Percentiles rank a stretch among this genome's conserved stretches.
These are phyloP conservation scores for Parotia lawesii DNA, from an alignment of 2,113 vertebrate genomes.

Conservation along the genomic window DNA sequence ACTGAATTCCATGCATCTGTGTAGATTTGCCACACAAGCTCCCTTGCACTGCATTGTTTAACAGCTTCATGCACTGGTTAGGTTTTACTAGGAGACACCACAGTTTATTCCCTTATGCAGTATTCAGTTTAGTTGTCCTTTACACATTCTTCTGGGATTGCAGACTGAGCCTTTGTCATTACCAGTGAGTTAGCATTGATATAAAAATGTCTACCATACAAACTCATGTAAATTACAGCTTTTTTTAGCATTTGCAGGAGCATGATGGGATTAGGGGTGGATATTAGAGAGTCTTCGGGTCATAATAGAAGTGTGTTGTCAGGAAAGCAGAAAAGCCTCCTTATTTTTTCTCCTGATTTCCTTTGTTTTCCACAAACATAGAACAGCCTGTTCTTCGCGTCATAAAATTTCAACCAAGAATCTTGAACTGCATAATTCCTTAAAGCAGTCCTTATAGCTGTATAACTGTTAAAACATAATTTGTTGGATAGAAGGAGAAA, in stretches of 20 bases:
- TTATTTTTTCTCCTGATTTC: not conserved
- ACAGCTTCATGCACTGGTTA: not conserved
- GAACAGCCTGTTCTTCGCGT: not conserved
- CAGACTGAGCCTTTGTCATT: not conserved
- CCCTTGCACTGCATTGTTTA: not conserved
- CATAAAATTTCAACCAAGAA: not conserved
- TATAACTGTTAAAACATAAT: not conserved
- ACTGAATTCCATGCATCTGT: not conserved
- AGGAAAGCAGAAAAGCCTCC: not conserved
- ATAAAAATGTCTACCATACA: not conserved
- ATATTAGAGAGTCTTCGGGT: not conserved
- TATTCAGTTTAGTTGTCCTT: not conserved
- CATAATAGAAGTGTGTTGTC: not conserved
- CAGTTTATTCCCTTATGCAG: not conserved
- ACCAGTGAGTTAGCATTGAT: not conserved
- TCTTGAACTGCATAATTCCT: not conserved
- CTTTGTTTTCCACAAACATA: not conserved
- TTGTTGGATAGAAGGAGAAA: not conserved
- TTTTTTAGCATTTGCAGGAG: not conserved
- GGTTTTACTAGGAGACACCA: not conserved
- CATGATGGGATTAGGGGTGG: not conserved
- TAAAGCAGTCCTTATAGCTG: not conserved
- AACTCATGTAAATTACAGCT: slow-evolving; percentile 1
- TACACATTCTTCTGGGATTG: not conserved
- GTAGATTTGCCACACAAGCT: not conserved